A percentile compares a stretch with the other conserved stretches of the same genome.
Evolutionary conservation across 2,113 vertebrate genomes (phyloP).

Genomic region (Atractosteus spatula): DNA sequence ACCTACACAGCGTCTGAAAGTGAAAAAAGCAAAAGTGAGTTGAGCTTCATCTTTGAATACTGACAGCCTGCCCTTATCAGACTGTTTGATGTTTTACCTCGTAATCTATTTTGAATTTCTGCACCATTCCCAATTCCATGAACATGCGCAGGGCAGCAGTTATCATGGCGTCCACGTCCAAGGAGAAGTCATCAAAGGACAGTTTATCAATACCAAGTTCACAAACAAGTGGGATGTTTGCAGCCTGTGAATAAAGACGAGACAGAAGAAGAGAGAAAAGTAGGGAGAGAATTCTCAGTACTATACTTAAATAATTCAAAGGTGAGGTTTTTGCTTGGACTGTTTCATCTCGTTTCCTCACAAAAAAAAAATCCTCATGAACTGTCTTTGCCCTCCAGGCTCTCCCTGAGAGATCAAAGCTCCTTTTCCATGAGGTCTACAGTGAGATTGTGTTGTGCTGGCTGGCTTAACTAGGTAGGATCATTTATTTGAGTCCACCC

Average conservation of each 20-base stretch:
- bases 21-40: neutral
- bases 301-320: neutral
- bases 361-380: neutral
- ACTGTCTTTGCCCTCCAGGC: neutral
- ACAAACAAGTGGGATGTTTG: slow-evolving; percentile 90
- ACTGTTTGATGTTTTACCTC: slow-evolving; percentile 76
- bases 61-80: slow-evolving; percentile 25
- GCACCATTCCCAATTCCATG: slow-evolving; percentile 96
- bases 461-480: neutral
- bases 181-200: slow-evolving; percentile 97
- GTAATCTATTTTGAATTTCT: slow-evolving; percentile 98
- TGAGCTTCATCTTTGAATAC: neutral
- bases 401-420: neutral
- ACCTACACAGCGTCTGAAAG: slow-evolving; percentile 88
- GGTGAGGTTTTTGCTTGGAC: slow-evolving; percentile 1
- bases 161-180: slow-evolving; percentile 95
- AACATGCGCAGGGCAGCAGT: slow-evolving; percentile 95
- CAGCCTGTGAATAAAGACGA: slow-evolving; percentile 75
- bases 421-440: neutral
- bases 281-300: slow-evolving; percentile 4
- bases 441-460: no score
- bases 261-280: slow-evolving; percentile 21
- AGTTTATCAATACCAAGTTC: slow-evolving; percentile 92
- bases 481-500: neutral
- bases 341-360: slow-evolving; percentile 2